Evolutionary conservation across 2,113 vertebrate species (phyloP), one percentile per base, ranked within the genome.

Genomic region (Picathartes gymnocephalus): DNA sequence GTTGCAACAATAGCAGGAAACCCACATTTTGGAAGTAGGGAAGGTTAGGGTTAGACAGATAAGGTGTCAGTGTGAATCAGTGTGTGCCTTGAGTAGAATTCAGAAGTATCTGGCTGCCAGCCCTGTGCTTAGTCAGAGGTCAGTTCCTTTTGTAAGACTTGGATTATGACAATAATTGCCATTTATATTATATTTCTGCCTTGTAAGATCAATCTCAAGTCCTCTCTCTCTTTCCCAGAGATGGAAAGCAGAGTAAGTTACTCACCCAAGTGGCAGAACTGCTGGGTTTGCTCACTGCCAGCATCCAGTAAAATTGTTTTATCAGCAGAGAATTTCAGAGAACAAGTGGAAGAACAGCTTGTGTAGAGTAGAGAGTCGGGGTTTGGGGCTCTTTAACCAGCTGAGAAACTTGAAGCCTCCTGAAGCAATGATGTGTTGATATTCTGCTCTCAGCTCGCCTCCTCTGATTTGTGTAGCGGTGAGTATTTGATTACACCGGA

Each of bases 401-500:
- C 94, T 86, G 58, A 80, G 91, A 62, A 95, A 82, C 94, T 84
- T 10, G 69, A 70, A 92, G 88, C 78, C 93, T 87, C 39, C 84
- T 33, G 74, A 61, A 96, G 89, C 66, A 96, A 78, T 35, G 74
- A 42, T 79, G 39, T 95, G 86, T 96, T 97, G 95, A 95, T 94
- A 93, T 94, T 97, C 95, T 47, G 31, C 89, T 95, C 91, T 81
- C 93, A 90, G 88, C 95, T 92, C 79, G 86, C 86, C 88, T 95
- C 72, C 90, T 45, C 4, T 83, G 44, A 90, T 95, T 97, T 84
- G 92, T 81, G 95, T 30, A 64, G 95, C 95, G 33, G 95, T 84
- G 93, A 96, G 96, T 90, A 44, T 97, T 96, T 97, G 97, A 97
- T 97, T 97, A 97, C 77, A 44, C 71, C 90, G 94, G 94, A 84